Conservation (phyloP, 2,113 vertebrate species). For the Rhinolophus sinicus region DNA sequence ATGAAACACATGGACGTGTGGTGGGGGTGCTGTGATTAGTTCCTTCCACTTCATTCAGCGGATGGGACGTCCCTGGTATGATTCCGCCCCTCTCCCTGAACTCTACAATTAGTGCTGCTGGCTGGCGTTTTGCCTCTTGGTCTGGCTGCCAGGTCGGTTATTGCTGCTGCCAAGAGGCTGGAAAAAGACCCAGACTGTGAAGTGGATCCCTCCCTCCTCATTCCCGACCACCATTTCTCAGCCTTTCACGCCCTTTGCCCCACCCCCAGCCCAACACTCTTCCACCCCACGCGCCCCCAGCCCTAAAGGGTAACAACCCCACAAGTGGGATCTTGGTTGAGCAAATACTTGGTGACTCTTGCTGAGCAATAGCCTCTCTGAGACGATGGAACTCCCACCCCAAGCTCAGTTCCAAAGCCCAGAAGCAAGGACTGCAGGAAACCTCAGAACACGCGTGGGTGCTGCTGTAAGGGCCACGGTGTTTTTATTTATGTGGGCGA, state of each 20-base stretch:
- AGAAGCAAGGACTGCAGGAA: background rate
- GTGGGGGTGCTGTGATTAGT: background rate
- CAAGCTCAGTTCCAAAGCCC: background rate
- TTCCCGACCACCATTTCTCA: fast-evolving
- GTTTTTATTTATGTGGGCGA: background rate
- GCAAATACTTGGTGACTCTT: background rate
- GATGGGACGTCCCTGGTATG: background rate
- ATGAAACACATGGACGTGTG: background rate
- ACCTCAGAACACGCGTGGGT: background rate
- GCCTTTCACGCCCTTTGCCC: too few species aligned
- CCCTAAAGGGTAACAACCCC: background rate
- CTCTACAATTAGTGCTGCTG: too few species aligned
- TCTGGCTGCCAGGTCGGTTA: background rate
- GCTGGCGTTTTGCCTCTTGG: background rate
- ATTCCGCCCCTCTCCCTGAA: background rate
- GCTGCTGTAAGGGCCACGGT: fast-evolving
- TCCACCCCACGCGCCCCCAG: fast-evolving
- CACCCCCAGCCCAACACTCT: background rate
- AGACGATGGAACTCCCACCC: background rate
- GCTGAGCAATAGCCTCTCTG: background rate
- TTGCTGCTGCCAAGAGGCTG: background rate
- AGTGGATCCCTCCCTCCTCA: background rate
- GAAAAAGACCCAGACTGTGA: background rate
- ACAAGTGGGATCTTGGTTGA: background rate
- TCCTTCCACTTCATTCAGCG: background rate